Evolutionary conservation across 2,888 invertebrate genomes (phyloP), one percentile per base, ranked within the genome.

Genomic region (Terebella lapidaria): DNA sequence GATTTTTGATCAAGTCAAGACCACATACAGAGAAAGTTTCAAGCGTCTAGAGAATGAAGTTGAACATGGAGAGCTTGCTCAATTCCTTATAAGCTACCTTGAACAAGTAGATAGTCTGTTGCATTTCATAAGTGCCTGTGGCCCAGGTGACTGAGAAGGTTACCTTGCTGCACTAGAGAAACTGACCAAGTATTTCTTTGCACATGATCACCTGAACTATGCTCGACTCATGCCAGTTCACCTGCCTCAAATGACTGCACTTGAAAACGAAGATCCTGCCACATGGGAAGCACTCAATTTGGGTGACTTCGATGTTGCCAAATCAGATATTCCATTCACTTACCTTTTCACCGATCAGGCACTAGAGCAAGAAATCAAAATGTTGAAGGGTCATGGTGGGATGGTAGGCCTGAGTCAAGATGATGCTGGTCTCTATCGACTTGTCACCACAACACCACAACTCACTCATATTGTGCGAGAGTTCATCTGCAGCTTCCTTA

Each of bases 101-200:
- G 15, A 46, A 18, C 59, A 54, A 22, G 47, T 59, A 1, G 46
- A 60, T 1, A 53, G 58, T 25, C 58, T 60, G 10, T 54, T 59
- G 42, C 54, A 58, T 18, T 47, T 60, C n/a, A 60, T 60, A 42
- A 24, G 1, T 53, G 52, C 58, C 24, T 60, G 58, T 28, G 45
- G 58, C 3, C 29, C 45, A 45, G 58, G 58, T n/a, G 61, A 60
- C 46, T 60, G 52, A 58, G 61, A 60, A 28, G 42, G 57, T 45
- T 58, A 58, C 27, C 25, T 59, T 26, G 29, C 54, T 28, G 28
- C 60, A n/a, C 27, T 58, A 42, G 58, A 60, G 22, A 59, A 58
- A 25, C 30, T 27, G 25, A 60, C 58, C 42, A 60, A 58, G 45
- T 60, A 58, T 45, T 61, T 59, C 54, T 61, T 61, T 54, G 58